Evolutionary conservation across 2,113 vertebrate species (phyloP).

Genomic region (Trichomycterus rosablanca): DNA sequence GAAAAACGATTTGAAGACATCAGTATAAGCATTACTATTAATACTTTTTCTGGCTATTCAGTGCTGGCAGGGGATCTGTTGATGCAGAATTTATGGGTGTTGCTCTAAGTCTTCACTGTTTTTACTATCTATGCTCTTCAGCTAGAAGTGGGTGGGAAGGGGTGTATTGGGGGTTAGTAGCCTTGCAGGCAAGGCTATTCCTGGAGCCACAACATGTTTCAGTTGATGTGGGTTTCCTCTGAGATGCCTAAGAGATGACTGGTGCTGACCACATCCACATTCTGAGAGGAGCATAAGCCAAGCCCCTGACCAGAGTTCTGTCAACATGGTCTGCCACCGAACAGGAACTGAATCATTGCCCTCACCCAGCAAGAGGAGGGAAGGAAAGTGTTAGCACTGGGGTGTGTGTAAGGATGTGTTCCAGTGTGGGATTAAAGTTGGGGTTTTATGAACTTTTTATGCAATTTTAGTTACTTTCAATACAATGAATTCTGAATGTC

Average conservation of each 20-base stretch:
- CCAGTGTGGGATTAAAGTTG: conserved; percentile 44
- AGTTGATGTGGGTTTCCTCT: conserved; percentile 99
- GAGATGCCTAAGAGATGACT: conserved; percentile 96
- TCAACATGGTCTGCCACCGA: conserved; percentile 47
- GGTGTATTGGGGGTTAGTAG: conserved; percentile 54
- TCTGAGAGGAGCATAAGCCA: conserved; percentile 50
- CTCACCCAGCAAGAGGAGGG: conserved; percentile 44
- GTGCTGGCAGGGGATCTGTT: conserved; percentile 34
- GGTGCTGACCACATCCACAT: conserved; percentile 91
- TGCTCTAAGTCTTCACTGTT: conserved; percentile 33
- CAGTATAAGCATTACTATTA: conserved; percentile 1
- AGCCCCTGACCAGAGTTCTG: conserved; percentile 43
- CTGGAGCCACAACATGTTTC: conserved; percentile 75
- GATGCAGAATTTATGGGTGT: conserved; percentile 39
- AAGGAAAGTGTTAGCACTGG: conserved; percentile 39
- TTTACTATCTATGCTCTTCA: conserved; percentile 35
- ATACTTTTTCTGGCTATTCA: conserved; percentile 10
- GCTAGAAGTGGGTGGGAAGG: conserved; percentile 39
- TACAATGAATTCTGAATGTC: too few species aligned
- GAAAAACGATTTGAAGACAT: conserved; percentile 8
- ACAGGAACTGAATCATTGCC: conserved; percentile 92
- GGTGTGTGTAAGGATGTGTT: conserved; percentile 16
- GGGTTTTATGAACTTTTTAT: conserved; percentile 27
- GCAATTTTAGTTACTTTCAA: conserved; percentile 17
- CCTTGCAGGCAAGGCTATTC: conserved; percentile 62